Base-by-base conservation (phyloP, 1,140 invertebrate species). In the Lepidurus couesii region DNA sequence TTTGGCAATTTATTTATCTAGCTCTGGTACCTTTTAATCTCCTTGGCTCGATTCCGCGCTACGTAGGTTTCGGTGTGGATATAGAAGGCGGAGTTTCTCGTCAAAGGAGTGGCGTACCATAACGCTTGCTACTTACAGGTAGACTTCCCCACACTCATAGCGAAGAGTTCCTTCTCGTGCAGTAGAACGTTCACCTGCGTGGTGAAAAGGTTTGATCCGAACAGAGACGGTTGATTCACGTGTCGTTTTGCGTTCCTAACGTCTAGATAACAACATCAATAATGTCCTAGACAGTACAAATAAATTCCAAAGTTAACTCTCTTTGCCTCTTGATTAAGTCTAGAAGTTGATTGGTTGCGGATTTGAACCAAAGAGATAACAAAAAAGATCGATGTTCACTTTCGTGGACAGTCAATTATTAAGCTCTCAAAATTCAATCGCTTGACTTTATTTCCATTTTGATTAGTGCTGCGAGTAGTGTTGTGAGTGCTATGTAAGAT, bases 101-200 rank as follows among this genome's bases (percentile, higher is more conserved):
- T 7, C 53, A 21, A 65, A 21, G 53, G 53, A 65, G 53, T 65
- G 53, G 53, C 53, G 13, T 65, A 7, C 53, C 13, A 65, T 65
- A 65, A 65, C 16, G 53, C 21, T 65, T 65, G 21, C 9, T 65
- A 65, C 53, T 65, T 21, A 65, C 53, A 65, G 53, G 53, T 65
- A 65, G 53, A 65, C 53, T 65, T 65, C 21, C 53, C 53, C 53
- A 13, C 53, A 21, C 3, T 34, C 34, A 3, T 34, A 34, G 34
- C 34, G 34, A 34, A 34, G 34, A 34, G 53, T 65, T 65, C 53
- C 53, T 65, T 13, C 21, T 65, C n/a, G 53, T 65, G 53, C 53
- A 65, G 53, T 65, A 65, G 53, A 65, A 21, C 53, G 53, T 65
- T 65, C 53, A 65, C 53, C 53, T 65, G 21, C 53, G 53, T 65